Base-by-base conservation (phyloP, 2,888 invertebrate species). In the Apamea monoglypha region DNA sequence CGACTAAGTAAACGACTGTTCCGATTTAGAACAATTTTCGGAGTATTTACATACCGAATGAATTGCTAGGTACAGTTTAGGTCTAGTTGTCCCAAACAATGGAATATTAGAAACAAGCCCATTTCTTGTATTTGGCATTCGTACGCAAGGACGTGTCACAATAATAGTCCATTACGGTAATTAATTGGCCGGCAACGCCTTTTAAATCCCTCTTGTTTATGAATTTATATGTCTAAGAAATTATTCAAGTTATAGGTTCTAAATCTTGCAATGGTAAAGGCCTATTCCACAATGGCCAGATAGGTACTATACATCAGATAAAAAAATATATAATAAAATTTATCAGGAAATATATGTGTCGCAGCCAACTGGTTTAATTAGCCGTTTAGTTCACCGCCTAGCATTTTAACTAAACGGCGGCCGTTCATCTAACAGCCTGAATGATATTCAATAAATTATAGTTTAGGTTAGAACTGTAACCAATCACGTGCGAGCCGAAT, bases 71-170 rank as follows among this genome's bases (percentile, higher is more conserved):
- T 56, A 69, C 71, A 73, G 90, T 90, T 84, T 90, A 83, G 90
- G 91, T 93, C 91, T 88, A 86, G 74, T 92, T 87, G 73, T 66
- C 81, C 84, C 53, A 85, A 87, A 94, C 93, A 94, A 93, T 93
- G 59, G 88, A 71, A 73, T 40, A 87, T 85, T 84, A 81, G 14
- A 78, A 83, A 86, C 86, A 74, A 87, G 78, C 84, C 87, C 82
- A 66, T 69, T 69, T 81, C 14, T 29, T 75, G 67, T 73, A 80
- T 76, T 78, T 67, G 67, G 68, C 36, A 78, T 73, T n/a, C n/a
- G n/a, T 59, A n/a, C 1, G n/a, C 12, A 59, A n/a, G 56, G n/a
- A 77, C 70, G 71, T 85, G 71, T 76, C 78, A 85, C 59, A 29
- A 74, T 75, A 80, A 80, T 75, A 74, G 59, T 64, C 70, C 44